Evolutionary conservation across 2,113 vertebrate species (phyloP).

Genomic region (Helogale parvula): DNA sequence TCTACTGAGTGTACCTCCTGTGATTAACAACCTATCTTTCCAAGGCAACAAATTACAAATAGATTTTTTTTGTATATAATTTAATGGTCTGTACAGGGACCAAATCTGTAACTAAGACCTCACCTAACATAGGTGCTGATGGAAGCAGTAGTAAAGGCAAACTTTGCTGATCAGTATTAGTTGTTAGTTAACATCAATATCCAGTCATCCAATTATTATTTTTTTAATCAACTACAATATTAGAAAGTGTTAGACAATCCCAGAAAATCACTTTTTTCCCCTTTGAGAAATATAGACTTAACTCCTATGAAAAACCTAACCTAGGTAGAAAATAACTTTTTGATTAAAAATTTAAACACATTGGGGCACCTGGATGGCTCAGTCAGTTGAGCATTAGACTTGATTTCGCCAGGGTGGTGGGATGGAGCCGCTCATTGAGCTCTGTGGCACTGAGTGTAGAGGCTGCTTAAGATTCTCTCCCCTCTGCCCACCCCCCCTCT

Average conservation of each 20-base stretch:
- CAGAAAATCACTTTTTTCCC: not conserved
- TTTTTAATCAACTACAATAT: not conserved
- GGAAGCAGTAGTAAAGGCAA: not conserved
- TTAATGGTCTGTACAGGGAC: not conserved
- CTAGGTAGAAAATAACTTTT: not conserved
- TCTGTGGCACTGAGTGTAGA: no score
- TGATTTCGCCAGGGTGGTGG: no score
- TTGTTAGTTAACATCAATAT: not conserved
- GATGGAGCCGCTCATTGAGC: no score
- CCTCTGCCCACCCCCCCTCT: no score
- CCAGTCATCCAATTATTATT: not conserved
- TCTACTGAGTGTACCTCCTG: not conserved
- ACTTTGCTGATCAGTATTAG: not conserved
- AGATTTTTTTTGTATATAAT: not conserved
- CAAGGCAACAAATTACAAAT: not conserved
- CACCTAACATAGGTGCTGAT: not conserved
- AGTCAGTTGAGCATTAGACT: no score
- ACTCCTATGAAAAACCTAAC: not conserved
- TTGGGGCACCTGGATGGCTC: no score
- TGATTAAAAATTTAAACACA: not conserved
- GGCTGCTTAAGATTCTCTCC: no score
- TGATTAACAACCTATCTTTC: not conserved
- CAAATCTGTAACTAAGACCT: not conserved
- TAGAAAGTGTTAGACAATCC: not conserved
- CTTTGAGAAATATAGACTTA: not conserved